phyloP scores from a whole-genome alignment of 2,113 vertebrate species.

The Lampris megalopsis region DNA sequence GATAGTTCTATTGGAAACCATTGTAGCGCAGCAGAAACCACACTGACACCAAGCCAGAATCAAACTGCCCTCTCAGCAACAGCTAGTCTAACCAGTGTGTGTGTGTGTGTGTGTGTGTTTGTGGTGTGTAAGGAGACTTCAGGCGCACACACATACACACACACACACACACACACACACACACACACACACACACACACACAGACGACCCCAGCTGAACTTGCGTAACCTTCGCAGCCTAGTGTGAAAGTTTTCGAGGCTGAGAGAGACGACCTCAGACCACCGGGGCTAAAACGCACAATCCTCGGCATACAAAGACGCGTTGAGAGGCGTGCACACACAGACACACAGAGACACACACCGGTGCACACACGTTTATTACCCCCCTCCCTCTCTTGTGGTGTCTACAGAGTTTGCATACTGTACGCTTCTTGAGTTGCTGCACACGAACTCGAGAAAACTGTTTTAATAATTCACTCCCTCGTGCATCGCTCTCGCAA shows the following conservation, averaged over 20 bases:
- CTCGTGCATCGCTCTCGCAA: too few relatives aligned
- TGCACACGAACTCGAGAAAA: too few relatives aligned
- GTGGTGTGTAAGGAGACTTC: too few relatives aligned
- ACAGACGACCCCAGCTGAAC: constrained; percentile 42
- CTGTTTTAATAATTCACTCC: too few relatives aligned
- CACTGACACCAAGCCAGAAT: constrained; percentile 48
- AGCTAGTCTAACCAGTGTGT: constrained; percentile 11
- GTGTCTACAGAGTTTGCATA: not conserved
- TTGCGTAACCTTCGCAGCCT: constrained; percentile 14
- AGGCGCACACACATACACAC: constrained; percentile 1
- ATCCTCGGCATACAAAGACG: constrained; percentile 20
- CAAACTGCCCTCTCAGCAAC: constrained; percentile 61
- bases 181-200: constrained; percentile 3
- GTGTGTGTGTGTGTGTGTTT: constrained; percentile 16
- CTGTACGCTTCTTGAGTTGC: too few relatives aligned
- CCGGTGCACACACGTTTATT: not conserved
- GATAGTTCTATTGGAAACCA: constrained; percentile 56
- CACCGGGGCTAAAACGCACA: constrained; percentile 5
- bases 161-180: constrained; percentile 12
- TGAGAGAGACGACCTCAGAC: constrained; percentile 3
- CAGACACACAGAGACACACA: constrained; percentile 6
- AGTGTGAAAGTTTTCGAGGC: constrained; percentile 28
- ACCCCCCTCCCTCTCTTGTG: not conserved
- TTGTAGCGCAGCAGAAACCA: constrained; percentile 50
- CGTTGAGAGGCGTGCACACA: constrained; percentile 41